Base-by-base conservation (phyloP, 92 coral and sea anemone genomes). In the Pocillopora meandrina region DNA sequence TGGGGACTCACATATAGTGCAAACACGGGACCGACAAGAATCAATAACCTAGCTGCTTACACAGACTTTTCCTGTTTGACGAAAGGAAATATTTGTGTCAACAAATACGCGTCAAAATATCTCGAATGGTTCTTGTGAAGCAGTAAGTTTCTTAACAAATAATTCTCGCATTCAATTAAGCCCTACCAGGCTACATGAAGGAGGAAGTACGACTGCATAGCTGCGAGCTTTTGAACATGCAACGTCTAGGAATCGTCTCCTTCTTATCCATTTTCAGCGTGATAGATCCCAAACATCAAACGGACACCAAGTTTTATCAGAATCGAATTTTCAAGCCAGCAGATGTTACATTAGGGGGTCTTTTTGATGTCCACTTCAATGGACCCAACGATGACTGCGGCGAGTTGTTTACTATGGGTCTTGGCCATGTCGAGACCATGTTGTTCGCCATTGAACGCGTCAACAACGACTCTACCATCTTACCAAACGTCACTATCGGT, bases 371-470 rank as follows among this genome's bases (percentile, higher is more conserved):
- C 5, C 81, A 77, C 62, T 56, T 76, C 21, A 76, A 60, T 11
- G 80, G 80, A 18, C 69, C 69, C 10, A 56, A 76, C 5, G 68
- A 76, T 47, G 34, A 55, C 67, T 58, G 68, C 62, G 49, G 56
- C 14, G 68, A 34, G 56, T 81, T 92, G 5, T 92, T 82, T 77
- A 19, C 89, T 0, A 88, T 89, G 77, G 95, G 95, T 5, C 85
- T 92, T 33, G 95, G 95, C 16, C 84, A 92, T 56, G 87, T 86
- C 61, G 95, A 92, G 56, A 93, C 95, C 17, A 63, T 87, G 61
- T 52, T 90, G 20, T 87, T 82, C 72, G 86, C 95, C 18, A 78
- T 92, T 11, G 87, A 88, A 56, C 79, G 76, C n/a, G 79, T 92
- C 33, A 92, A 89, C 81, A 87, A 86, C 17, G 91, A 92, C 86